Evolutionary conservation across 2,888 invertebrate species (phyloP), one percentile per base, ranked within the genome.

Genomic region (Aelia acuminata): DNA sequence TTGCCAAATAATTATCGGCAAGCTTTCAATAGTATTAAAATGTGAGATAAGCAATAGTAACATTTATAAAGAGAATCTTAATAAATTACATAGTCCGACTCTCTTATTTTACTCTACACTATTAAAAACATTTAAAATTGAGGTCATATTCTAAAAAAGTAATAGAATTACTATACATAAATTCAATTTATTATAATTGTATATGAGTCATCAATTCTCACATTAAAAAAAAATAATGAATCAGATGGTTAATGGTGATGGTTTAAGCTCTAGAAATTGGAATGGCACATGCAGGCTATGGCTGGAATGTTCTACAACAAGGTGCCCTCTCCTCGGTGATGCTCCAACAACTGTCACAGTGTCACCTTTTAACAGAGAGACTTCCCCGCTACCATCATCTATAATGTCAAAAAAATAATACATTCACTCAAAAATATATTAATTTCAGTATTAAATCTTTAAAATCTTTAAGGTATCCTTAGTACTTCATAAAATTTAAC

Each of bases 341-440:
- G 97, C 96, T 90, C 98, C 98, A 75, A 98, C 95, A 87, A 97
- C 98, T 89, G 96, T 94, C 90, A 98, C 98, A 86, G 95, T 94
- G 92, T 98, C 97, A 88, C 98, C 98, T 92, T 96, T 96, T 91
- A 95, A 94, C 89, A 96, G 92, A 85, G 95, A 94, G 48, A 94
- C 93, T 75, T 94, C 94, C n/a, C 94, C 94, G 84, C 91, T 92
- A 49, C 92, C 92, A 90, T 93, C 93, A 90, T 93, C 93, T 93
- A 91, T 8, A 91, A 91, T 89, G 26, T 89, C 80, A 90, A 18
- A 20, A 26, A 31, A 63, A 63, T 10, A 26, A 57, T n/a, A 57
- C 13, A 57, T 10, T 13, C 3, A 57, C 13, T 18, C 18, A 49
- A 49, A n/a, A n/a, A n/a, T n/a, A n/a, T 15, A 49, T 15, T 49